Conservation (phyloP, 92 coral and sea anemone genomes). For the Siderastrea siderea region DNA sequence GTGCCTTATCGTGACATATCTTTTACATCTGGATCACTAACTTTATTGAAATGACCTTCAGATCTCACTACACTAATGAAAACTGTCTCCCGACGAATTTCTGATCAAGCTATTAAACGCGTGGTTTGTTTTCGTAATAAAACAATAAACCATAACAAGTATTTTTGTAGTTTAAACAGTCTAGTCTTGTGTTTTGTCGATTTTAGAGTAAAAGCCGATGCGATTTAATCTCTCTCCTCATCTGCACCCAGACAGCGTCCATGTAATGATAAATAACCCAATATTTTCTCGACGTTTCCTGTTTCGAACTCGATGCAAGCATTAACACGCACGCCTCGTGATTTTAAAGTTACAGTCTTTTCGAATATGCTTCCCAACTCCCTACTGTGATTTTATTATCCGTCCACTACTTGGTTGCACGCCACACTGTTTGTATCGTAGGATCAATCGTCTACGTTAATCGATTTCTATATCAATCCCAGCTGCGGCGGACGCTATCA, state of each 20-base stretch:
- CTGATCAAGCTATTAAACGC: background rate
- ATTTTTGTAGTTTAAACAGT: background rate
- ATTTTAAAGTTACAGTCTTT: no score
- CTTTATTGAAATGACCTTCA: no score
- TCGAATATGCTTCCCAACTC: no score
- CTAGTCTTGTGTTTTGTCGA: no score
- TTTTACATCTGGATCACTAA: background rate
- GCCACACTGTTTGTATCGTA: no score
- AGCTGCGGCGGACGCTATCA: background rate
- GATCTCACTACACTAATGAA: background rate
- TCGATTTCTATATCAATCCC: no score
- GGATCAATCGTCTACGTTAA: no score
- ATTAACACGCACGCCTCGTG: no score
- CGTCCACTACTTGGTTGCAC: no score
- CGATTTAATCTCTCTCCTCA: background rate
- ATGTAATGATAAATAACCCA: background rate
- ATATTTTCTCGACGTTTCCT: background rate
- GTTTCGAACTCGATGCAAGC: background rate
- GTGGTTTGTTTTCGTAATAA: constrained; percentile 2
- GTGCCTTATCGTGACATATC: background rate
- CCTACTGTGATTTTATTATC: no score
- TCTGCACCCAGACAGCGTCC: background rate
- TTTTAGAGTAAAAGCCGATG: no score
- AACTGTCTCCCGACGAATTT: background rate
- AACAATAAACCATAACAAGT: constrained; percentile 9